Conservation (phyloP, 2,797 vertebrate genomes). For the Scyliorhinus canicula region DNA sequence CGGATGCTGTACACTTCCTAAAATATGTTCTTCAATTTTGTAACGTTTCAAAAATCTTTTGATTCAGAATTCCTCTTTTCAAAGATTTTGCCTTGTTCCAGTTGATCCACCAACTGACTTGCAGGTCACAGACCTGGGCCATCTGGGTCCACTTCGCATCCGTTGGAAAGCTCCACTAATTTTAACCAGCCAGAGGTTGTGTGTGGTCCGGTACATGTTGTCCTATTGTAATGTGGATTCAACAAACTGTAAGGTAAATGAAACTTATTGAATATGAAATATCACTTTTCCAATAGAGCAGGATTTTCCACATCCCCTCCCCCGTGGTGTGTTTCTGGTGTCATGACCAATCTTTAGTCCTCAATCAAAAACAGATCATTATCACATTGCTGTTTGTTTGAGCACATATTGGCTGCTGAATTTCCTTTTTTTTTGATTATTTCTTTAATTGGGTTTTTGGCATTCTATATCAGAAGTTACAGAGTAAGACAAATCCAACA, state of each 20-base stretch:
- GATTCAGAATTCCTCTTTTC: conserved; percentile 4
- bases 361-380: not conserved
- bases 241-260: conserved; percentile 56
- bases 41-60: not conserved
- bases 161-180: conserved; percentile 54
- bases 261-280: not conserved
- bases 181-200: conserved; percentile 41
- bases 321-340: not conserved
- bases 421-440: not conserved
- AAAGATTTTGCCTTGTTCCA: conserved; percentile 41
- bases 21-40: not conserved
- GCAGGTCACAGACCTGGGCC: conserved; percentile 57
- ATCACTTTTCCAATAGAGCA: not conserved
- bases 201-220: conserved; percentile 53
- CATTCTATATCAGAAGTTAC: too few relatives aligned
- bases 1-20: not conserved
- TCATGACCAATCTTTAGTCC: not conserved
- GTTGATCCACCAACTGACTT: conserved; percentile 57
- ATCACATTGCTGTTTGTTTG: not conserved
- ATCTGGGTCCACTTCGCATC: conserved; percentile 54
- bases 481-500: too few relatives aligned
- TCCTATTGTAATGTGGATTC: conserved; percentile 48
- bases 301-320: too few relatives aligned
- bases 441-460: too few relatives aligned
- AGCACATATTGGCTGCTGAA: too few relatives aligned